Evolutionary conservation across 1,140 invertebrate species (phyloP).

Genomic region (Stegodyphus dumicola): DNA sequence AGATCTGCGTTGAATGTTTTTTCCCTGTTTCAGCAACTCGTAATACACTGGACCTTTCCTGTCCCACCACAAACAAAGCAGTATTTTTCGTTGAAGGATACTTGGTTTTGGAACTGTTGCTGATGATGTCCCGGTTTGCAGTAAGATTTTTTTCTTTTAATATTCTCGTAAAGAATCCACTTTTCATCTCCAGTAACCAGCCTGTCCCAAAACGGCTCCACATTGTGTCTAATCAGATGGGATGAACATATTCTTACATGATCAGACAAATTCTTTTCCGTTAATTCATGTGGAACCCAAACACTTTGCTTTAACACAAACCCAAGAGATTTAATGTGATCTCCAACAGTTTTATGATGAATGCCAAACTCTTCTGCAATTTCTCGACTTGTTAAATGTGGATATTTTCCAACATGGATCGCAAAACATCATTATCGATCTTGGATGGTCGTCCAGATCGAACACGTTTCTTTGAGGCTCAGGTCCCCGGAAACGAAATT

Average conservation of each 20-base stretch:
- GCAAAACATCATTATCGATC: too few species aligned
- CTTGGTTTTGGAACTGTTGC: too few species aligned
- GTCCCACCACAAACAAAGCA: too few species aligned
- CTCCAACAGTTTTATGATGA: background rate
- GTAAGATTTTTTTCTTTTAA: background rate
- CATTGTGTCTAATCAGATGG: conserved; percentile 1
- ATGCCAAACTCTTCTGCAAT: background rate
- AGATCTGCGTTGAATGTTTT: too few species aligned
- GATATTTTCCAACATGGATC: too few species aligned
- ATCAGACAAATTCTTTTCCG: conserved; percentile 34
- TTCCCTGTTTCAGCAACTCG: too few species aligned
- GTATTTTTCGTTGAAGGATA: too few species aligned
- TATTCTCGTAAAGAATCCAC: background rate
- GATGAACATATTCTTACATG: conserved; percentile 15
- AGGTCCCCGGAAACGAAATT: too few species aligned
- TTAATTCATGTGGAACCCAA: conserved; percentile 35
- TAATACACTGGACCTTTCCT: too few species aligned
- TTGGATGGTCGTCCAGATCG: too few species aligned
- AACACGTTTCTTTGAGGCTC: too few species aligned
- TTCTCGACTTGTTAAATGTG: conserved; percentile 1
- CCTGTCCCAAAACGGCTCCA: background rate
- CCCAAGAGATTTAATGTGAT: conserved; percentile 33
- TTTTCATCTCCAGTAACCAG: conserved; percentile 2
- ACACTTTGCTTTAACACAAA: conserved; percentile 40
- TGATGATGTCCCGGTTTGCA: too few species aligned